Base-by-base conservation (phyloP, 2,797 vertebrate species). In the Alectoris magna region DNA sequence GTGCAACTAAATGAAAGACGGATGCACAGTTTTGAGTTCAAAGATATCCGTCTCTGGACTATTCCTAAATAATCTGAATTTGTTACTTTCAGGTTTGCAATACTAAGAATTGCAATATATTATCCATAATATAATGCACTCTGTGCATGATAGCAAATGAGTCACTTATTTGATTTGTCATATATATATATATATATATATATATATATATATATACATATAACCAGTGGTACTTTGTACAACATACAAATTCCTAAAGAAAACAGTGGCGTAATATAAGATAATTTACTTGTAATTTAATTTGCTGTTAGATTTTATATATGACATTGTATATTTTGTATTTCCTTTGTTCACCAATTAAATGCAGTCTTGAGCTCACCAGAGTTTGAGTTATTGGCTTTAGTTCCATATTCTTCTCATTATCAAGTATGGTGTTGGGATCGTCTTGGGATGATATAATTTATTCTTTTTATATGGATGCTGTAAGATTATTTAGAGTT, bases 1-100 rank as follows among this genome's bases (percentile, higher is more conserved):
- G 53, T 64, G 22, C 24, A 83, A 66, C 10, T 14, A 92, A 80
- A 91, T 39, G 15, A 83, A 91, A 87, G 48, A 43, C 19, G 83
- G 59, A 86, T 66, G 15, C 18, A 46, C 15, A 66, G n/a, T 62
- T 38, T 85, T 26, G 36, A 85, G 18, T 63, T 83, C 18, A 83
- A 63, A 51, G 6, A 39, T 72, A 62, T 77, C 70, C 91, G 21
- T 58, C 26, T 49, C 41, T 77, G 27, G 2, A 55, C 46, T 36
- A 9, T 11, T 23, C 36, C n/a, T 36, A 67, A 83, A 72, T 46
- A 72, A 62, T 55, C 31, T 68, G 34, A 66, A 43, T 62, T 44
- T 64, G 19, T 76, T 64, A 11, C 76, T 68, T 83, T 66, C 31
- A 43, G 15, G 58, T 87, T 89, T 89, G 7, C 9, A n/a, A 4